These are phyloP conservation scores for Eulemur albifrons DNA, from an alignment of 2,797 vertebrate species.

Conservation along the genomic window DNA sequence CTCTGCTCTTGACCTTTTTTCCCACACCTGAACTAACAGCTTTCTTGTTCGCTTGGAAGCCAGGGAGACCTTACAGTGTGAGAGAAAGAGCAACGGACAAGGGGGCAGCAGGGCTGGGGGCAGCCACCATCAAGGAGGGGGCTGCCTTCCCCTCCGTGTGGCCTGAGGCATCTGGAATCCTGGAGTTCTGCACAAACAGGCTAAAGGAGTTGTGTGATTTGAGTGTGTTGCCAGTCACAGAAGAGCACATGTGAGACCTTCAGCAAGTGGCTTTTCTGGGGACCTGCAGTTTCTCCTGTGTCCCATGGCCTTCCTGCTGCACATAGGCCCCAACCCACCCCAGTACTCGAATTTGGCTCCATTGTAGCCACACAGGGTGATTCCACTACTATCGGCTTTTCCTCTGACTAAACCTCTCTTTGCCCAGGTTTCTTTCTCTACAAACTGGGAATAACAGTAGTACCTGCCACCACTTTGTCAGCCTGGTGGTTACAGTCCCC, in stretches of 20 bases:
- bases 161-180: neutral
- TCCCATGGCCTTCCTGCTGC: neutral
- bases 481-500: neutral
- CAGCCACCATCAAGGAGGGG: neutral
- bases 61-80: neutral
- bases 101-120: neutral
- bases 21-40: neutral
- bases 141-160: neutral
- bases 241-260: neutral
- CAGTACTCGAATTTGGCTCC: neutral
- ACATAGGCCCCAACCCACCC: neutral
- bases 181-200: neutral
- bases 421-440: neutral
- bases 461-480: neutral
- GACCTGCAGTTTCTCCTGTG: neutral
- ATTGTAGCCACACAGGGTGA: neutral
- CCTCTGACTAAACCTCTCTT: neutral
- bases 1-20: neutral
- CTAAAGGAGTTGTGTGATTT: neutral
- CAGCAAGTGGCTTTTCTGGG: neutral
- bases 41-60: neutral
- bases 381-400: neutral
- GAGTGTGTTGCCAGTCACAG: neutral
- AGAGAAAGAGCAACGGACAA: neutral
- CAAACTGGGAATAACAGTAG: neutral